Conservation (phyloP, 2,113 vertebrate species). For the Edolisoma coerulescens region DNA sequence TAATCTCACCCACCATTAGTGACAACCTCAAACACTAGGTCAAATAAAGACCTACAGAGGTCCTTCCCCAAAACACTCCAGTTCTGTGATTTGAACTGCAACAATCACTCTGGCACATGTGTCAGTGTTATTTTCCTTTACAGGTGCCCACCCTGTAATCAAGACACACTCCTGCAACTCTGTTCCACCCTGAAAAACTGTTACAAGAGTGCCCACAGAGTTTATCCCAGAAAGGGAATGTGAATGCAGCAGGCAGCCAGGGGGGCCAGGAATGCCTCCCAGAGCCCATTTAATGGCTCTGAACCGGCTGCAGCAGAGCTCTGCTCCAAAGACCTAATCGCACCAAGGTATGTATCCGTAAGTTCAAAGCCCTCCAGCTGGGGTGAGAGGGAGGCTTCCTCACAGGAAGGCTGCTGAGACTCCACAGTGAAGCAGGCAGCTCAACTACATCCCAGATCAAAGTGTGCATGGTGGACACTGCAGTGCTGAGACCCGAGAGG, state of each 20-base stretch:
- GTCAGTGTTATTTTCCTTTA: background rate
- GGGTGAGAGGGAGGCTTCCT: background rate
- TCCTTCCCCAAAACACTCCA: background rate
- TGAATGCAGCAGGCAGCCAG: background rate
- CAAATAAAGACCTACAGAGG: background rate
- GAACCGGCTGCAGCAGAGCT: background rate
- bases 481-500: fast-evolving
- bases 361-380: background rate
- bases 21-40: background rate
- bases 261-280: background rate
- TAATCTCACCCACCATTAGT: background rate
- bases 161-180: background rate
- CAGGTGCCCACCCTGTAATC: background rate
- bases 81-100: background rate
- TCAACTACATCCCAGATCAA: background rate
- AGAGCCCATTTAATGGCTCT: background rate
- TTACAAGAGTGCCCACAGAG: background rate
- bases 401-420: background rate
- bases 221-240: background rate
- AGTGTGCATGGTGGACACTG: no score
- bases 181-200: background rate
- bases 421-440: background rate
- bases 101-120: fast-evolving
- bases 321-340: background rate
- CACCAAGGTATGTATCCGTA: fast-evolving